Evolutionary conservation across 2,888 invertebrate species (phyloP).

Genomic region (Erynnis tages): DNA sequence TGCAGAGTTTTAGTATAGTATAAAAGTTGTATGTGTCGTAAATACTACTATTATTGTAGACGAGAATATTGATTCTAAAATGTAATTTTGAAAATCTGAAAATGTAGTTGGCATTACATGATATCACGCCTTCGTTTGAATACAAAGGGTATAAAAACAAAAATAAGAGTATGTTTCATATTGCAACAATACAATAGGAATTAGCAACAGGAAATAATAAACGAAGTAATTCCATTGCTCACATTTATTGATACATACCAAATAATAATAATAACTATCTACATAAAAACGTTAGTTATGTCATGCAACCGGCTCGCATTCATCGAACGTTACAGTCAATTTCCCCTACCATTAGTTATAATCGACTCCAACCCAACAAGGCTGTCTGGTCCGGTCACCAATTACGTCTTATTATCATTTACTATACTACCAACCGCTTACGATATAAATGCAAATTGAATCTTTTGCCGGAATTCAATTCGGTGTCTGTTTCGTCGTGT

Average conservation of each 20-base stretch:
- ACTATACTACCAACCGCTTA: slow-evolving; percentile 41
- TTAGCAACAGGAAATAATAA: slow-evolving; percentile 21
- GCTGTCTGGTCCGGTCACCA: slow-evolving; percentile 44
- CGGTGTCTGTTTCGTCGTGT: slow-evolving; percentile 39
- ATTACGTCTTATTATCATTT: slow-evolving; percentile 50
- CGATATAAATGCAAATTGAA: slow-evolving; percentile 43
- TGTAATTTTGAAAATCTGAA: too few species aligned
- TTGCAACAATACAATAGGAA: too few species aligned
- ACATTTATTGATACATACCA: slow-evolving; percentile 43
- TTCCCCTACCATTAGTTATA: slow-evolving; percentile 47
- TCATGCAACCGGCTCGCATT: slow-evolving; percentile 41
- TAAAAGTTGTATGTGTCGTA: too few species aligned
- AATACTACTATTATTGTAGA: too few species aligned
- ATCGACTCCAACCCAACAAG: slow-evolving; percentile 45
- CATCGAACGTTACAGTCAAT: slow-evolving; percentile 41
- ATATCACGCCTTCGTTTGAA: too few species aligned
- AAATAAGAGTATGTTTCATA: too few species aligned
- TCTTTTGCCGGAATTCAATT: slow-evolving; percentile 34
- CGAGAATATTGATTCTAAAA: too few species aligned
- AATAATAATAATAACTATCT: slow-evolving; percentile 32
- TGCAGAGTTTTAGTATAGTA: too few species aligned
- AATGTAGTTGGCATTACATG: too few species aligned
- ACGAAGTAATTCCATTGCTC: slow-evolving; percentile 37
- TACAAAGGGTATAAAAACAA: too few species aligned
- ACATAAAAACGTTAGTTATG: slow-evolving; percentile 39